Base-by-base conservation (phyloP, 2,888 invertebrate species). In the Mamestra brassicae region DNA sequence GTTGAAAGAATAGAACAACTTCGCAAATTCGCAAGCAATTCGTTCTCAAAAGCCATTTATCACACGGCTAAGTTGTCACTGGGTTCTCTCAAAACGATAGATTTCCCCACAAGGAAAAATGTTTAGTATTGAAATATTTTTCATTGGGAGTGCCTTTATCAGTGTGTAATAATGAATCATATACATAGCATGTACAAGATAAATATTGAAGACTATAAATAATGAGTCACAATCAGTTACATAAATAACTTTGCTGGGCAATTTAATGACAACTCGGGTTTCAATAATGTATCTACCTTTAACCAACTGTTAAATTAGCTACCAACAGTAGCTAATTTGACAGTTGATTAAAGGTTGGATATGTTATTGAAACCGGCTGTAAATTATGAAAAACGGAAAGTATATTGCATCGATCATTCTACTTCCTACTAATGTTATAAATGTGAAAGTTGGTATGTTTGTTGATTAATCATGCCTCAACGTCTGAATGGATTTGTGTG, bases 161-260 rank as follows among this genome's bases (percentile, higher is more conserved):
- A 50, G 36, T 38, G 50, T 38, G 17, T 45, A 26, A 60, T 52
- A 63, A 63, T 80, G 79, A 80, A 45, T 80, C 79, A 80, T 71
- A 66, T 4, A 45, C 4, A 66, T 81, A 54, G 2, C 34, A 81
- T 76, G 7, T 52, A 65, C n/a, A 71, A 68, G 68, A 80, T 68
- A 80, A 68, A 60, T 42, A 55, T 34, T 2, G 10, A 70, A 57
- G 50, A 62, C 58, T 45, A 47, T 63, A 52, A 76, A 77, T 71
- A 77, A 67, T 78, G 65, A 80, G 57, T 83, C 80, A 83, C 15
- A 42, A 83, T 73, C 57, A 73, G 47, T 36, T 57, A 61, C 26
- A 55, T 73, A 65, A 62, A 64, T 26, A 52, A 52, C 36, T 50
- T 38, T 76, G 42, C n/a, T 45, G 5, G 26, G 8, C 5, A 26